phyloP scores from a whole-genome alignment of 2,113 vertebrate species.

The Pseudolaguvia tuberculata region DNA sequence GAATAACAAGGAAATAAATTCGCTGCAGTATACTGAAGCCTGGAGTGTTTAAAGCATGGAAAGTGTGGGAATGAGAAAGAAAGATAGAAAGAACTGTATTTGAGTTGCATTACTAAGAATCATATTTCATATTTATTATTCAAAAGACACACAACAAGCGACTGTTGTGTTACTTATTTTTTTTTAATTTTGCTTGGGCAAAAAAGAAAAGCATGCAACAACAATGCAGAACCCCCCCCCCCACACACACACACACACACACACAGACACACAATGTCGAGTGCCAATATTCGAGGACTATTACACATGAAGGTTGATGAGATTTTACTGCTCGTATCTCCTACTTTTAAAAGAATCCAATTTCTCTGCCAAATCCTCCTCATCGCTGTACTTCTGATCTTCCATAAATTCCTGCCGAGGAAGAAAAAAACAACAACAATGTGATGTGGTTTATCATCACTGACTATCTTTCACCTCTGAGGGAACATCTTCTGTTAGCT shows the following conservation, averaged over 20 bases:
- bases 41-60: background rate
- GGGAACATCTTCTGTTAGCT: too few species aligned
- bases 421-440: background rate
- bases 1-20: conserved; percentile 8
- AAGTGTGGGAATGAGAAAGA: background rate
- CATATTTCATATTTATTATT: background rate
- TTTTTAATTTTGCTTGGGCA: conserved; percentile 1
- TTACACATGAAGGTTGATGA: background rate
- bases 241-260: conserved; percentile 16
- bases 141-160: background rate
- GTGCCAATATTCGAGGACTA: background rate
- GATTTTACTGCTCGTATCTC: conserved; percentile 34
- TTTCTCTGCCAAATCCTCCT: conserved; percentile 86
- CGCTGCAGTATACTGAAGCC: background rate
- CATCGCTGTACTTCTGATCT: conserved; percentile 91
- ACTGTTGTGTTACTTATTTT: background rate
- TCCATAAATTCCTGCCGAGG: conserved; percentile 82
- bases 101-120: background rate
- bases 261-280: background rate
- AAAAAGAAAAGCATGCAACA: conserved; percentile 29
- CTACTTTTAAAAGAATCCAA: conserved; percentile 91
- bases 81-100: conserved; percentile 11
- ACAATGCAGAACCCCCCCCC: conserved; percentile 4
- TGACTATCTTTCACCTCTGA: too few species aligned
- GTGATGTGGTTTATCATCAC: background rate